Percentiles rank a stretch among this genome's conserved stretches.
These are phyloP conservation scores for Mythimna ferrago DNA, from an alignment of 2,888 invertebrate species.

Conservation along the genomic window DNA sequence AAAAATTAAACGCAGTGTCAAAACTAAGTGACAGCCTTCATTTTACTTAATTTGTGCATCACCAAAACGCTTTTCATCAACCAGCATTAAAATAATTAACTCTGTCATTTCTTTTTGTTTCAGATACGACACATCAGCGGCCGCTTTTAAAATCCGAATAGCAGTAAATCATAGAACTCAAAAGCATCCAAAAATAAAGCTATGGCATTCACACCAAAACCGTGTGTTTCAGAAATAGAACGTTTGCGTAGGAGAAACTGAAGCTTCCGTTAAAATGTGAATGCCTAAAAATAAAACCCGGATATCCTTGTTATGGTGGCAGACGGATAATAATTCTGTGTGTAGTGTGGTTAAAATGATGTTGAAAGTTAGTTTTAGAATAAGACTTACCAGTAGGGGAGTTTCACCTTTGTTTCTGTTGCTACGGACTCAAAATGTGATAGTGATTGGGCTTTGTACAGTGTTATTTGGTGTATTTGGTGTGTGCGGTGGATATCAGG, in stretches of 20 bases:
- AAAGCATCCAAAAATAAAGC: constrained; percentile 74
- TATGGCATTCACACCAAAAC: constrained; percentile 80
- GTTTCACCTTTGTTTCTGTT: constrained; percentile 83
- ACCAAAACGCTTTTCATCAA: constrained; percentile 32
- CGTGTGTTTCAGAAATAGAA: constrained; percentile 74
- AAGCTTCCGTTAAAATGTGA: constrained; percentile 84
- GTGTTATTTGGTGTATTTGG: constrained; percentile 75
- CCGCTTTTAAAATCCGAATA: constrained; percentile 56
- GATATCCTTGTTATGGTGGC: constrained; percentile 78
- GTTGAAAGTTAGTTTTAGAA: constrained; percentile 75
- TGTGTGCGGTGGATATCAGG: constrained; percentile 83
- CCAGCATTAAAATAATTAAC: constrained; percentile 53
- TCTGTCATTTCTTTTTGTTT: constrained; percentile 73
- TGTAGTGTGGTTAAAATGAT: constrained; percentile 70
- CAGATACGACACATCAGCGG: constrained; percentile 72
- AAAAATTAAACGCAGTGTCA: constrained; percentile 25
- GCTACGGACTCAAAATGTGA: constrained; percentile 79
- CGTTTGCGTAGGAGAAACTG: constrained; percentile 74
- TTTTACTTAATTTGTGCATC: constrained; percentile 12
- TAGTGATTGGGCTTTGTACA: constrained; percentile 66
- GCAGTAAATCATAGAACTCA: constrained; percentile 72
- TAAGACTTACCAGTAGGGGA: constrained; percentile 81
- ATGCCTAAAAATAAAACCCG: constrained; percentile 77
- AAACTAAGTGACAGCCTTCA: constrained; percentile 32
- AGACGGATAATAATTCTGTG: constrained; percentile 59